These are phyloP conservation scores for Marisa cornuarietis DNA, from an alignment of 1,140 invertebrate species.

Conservation along the genomic window DNA sequence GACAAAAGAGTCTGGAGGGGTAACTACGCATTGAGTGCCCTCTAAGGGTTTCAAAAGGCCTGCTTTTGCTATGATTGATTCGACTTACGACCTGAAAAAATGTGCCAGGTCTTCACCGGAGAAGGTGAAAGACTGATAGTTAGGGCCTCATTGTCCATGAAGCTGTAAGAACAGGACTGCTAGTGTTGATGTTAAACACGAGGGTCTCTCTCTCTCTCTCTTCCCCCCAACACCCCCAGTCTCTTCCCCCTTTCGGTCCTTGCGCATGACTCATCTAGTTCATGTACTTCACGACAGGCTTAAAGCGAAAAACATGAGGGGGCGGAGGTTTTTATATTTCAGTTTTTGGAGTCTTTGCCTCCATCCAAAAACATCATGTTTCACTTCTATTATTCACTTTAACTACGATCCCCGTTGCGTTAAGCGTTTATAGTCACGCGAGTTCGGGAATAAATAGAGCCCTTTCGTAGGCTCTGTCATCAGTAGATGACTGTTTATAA, in stretches of 20 bases:
- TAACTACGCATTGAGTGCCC: background rate
- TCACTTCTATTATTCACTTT: background rate
- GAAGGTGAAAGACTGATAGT: too few species aligned
- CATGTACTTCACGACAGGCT: background rate
- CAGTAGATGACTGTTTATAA: background rate
- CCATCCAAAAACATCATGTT: background rate
- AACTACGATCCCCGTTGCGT: background rate
- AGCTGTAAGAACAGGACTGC: too few species aligned
- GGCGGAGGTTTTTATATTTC: too few species aligned
- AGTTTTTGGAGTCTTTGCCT: too few species aligned
- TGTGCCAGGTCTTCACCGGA: too few species aligned
- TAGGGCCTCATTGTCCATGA: too few species aligned
- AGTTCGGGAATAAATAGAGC: background rate
- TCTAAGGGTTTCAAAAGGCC: background rate
- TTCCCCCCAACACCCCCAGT: background rate
- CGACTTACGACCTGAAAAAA: too few species aligned
- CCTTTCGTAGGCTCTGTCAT: background rate
- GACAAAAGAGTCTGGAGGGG: constrained; percentile 34
- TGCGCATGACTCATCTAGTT: background rate
- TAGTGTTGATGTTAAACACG: background rate
- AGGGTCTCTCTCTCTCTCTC: too few species aligned
- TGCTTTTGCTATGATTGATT: background rate
- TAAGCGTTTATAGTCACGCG: background rate
- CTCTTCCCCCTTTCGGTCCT: background rate
- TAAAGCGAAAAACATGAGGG: background rate